Evolutionary conservation across 2,888 invertebrate genomes (phyloP), one percentile per base, ranked within the genome.

Genomic region (Eugnorisma glareosa): DNA sequence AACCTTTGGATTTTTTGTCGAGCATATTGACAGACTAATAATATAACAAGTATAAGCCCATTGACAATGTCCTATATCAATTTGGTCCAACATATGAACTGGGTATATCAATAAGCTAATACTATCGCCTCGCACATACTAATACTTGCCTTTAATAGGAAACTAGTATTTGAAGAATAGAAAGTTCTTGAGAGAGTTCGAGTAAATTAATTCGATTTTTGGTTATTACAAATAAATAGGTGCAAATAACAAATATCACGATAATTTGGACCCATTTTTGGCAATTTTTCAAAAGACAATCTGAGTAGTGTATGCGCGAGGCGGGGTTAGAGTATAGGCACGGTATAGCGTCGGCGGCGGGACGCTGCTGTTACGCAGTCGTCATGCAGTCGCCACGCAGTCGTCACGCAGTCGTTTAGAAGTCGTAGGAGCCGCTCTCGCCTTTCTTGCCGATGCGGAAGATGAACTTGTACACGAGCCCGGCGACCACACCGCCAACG

Each of bases 361-460:
- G 70, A 72, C 73, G 67, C 48, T 43, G 67, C 67, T 64, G 82
- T 75, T 59, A 51, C 57, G 78, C 77, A 70, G 81, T 76, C 51
- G 87, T 85, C 90, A 45, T 64, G 79, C 78, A 73, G 81, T 78
- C 54, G 87, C 81, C 90, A 13, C 64, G 81, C 79, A 73, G 82
- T 77, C 57, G 84, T 73, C 48, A 51, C 63, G 79, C 77, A 75
- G 81, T 80, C 48, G 88, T 86, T 90, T 95, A 98, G 94, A 98
- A 98, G 95, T 98, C 98, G 94, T 98, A 98, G 35, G 98, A 98
- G 84, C 97, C 97, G 81, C 97, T 97, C 90, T 98, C 98, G 87
- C 97, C 98, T 37, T 97, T 97, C 94, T 98, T 98, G 92, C 97
- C 97, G 87, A 97, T 97, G 94, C 98, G 97, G 93, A 98, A 97